Percentiles rank a stretch among this genome's conserved stretches.
Evolutionary conservation across 2,797 vertebrate species (phyloP).

Genomic region (Epinephelus coioides): DNA sequence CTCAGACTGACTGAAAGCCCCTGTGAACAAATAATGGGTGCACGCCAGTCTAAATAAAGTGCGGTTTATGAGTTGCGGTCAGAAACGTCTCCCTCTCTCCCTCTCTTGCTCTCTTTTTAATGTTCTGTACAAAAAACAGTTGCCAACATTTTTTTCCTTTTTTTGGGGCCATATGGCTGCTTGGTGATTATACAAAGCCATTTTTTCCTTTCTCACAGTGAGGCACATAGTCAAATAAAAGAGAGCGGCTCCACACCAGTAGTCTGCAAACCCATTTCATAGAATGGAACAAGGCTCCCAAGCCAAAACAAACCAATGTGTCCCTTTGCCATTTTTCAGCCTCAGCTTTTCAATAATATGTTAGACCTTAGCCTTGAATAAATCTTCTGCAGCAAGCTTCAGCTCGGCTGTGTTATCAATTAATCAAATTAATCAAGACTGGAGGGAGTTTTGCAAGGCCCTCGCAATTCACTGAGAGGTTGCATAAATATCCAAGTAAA

Average conservation of each 20-base stretch:
- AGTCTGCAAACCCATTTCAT: conserved; percentile 83
- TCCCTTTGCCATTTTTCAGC: conserved; percentile 80
- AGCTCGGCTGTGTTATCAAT: conserved; percentile 74
- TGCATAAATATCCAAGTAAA: conserved; percentile 60
- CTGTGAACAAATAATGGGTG: conserved; percentile 97
- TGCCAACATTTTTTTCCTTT: conserved; percentile 88
- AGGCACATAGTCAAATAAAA: conserved; percentile 93
- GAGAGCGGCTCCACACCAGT: conserved; percentile 87
- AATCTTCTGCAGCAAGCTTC: conserved; percentile 66
- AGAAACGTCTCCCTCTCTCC: conserved; percentile 90
- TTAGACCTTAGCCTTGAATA: conserved; percentile 77
- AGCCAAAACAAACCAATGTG: conserved; percentile 87
- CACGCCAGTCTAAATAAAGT: conserved; percentile 97
- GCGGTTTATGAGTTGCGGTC: conserved; percentile 96
- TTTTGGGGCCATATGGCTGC: conserved; percentile 84
- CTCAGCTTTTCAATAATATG: conserved; percentile 85
- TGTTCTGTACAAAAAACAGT: conserved; percentile 90
- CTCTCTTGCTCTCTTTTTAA: conserved; percentile 85
- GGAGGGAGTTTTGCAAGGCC: conserved; percentile 50
- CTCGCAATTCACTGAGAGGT: conserved; percentile 48
- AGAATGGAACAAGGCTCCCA: conserved; percentile 82
- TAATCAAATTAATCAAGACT: conserved; percentile 75
- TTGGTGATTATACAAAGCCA: conserved; percentile 93
- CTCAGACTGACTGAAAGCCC: conserved; percentile 95
- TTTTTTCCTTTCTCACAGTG: conserved; percentile 90